Evolutionary conservation across 2,797 vertebrate genomes (phyloP), one percentile per base, ranked within the genome.

Genomic region (Gymnoscopelus braueri): DNA sequence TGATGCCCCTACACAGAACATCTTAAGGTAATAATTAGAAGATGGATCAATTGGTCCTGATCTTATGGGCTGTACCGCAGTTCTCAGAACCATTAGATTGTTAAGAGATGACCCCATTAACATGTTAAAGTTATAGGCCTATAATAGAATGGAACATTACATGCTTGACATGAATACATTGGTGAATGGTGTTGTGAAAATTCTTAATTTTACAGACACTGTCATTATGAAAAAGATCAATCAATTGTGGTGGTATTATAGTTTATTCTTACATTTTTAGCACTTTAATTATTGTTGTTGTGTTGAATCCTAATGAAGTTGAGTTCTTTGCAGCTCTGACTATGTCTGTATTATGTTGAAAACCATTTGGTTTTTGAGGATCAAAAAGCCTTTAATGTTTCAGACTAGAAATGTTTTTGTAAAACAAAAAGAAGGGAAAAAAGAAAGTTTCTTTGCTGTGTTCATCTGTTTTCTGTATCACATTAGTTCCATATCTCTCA

Each of bases 1-100:
- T 93, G 92, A 91, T 91, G 89, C 85, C 84, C 82, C 90, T 44
- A 87, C 84, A 91, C 80, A 81, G 85, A 92, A 92, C 88, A 92
- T 91, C 88, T 93, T 91, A 88, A 91, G 84, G 89, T 92, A 91
- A 92, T 94, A 93, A 92, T 91, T 90, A 92, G 84, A 87, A 85
- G 87, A 90, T 83, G 74, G 89, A 93, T 94, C 89, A 90, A 92
- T 91, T 82, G 85, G 82, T 85, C 72, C 81, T 81, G 75, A 86
- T 82, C 60, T 32, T 59, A 49, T 67, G 12, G 65, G 63, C 69
- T 58, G 58, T 52, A 58, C n/a, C 72, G 63, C 67, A 80, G 69
- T 75, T 71, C 35, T 47, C 61, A 61, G 13, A 60, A 39, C 47
- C 74, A 24, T 65, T 80, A 60, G 60, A 72, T 26, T 51, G 72